These are phyloP conservation scores for Catocala sponsa DNA, from an alignment of 2,888 invertebrate genomes.

Conservation along the genomic window DNA sequence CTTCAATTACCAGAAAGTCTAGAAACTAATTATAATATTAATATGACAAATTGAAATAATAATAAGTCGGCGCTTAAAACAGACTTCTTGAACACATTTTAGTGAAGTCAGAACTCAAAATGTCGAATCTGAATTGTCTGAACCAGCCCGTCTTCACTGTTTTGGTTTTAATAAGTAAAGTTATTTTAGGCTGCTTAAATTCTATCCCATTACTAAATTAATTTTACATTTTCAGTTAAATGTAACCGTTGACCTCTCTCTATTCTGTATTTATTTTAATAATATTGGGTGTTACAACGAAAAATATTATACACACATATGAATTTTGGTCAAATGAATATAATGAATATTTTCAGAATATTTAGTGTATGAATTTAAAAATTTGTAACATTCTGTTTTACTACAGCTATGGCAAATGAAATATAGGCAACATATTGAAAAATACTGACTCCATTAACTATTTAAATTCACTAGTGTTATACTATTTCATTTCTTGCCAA, in stretches of 20 bases:
- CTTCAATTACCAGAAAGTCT: no score
- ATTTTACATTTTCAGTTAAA: slow-evolving; percentile 57
- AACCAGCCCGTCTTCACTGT: slow-evolving; percentile 33
- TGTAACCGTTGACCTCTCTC: slow-evolving; percentile 54
- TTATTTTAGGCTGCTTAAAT: slow-evolving; percentile 61
- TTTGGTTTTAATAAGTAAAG: slow-evolving; percentile 51
- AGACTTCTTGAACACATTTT: slow-evolving; percentile 35
- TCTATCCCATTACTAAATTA: slow-evolving; percentile 55
- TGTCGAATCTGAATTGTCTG: slow-evolving; percentile 35
- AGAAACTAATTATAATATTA: no score
- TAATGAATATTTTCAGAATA: no score
- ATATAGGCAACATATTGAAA: no score
- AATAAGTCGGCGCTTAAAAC: slow-evolving; percentile 29
- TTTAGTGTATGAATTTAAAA: no score
- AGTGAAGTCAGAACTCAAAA: slow-evolving; percentile 21
- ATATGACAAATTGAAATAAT: background rate
- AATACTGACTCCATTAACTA: no score
- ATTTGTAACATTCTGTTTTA: no score
- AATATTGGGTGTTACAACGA: slow-evolving; percentile 10
- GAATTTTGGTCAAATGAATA: background rate
- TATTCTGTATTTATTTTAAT: slow-evolving; percentile 44
- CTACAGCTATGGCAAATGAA: no score
- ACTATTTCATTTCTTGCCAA: no score
- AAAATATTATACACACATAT: background rate
- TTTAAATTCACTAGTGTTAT: no score